phyloP scores from a whole-genome alignment of 2,888 invertebrate genomes.

The Hirtodrosophila alboralis region DNA sequence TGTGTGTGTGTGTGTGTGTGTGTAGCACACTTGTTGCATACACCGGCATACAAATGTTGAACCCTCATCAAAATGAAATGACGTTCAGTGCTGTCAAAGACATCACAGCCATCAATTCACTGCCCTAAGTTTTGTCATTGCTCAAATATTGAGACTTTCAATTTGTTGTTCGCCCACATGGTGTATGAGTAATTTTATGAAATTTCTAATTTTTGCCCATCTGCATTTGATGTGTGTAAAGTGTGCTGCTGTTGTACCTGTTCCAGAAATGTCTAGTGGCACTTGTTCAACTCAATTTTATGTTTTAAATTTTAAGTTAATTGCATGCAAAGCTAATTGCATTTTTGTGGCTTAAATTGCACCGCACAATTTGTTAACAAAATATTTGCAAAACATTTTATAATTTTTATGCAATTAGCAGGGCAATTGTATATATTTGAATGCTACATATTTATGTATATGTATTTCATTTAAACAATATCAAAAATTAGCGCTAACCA shows the following conservation, averaged over 20 bases:
- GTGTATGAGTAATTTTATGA: slow-evolving; percentile 45
- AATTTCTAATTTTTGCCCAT: slow-evolving; percentile 24
- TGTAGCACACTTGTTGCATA: slow-evolving; percentile 58
- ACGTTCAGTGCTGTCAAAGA: slow-evolving; percentile 64
- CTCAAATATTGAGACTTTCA: slow-evolving; percentile 39
- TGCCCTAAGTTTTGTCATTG: slow-evolving; percentile 36
- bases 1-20: slow-evolving; percentile 3
- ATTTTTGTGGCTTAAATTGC: slow-evolving; percentile 56
- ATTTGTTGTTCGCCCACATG: slow-evolving; percentile 37
- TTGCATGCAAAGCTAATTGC: slow-evolving; percentile 60
- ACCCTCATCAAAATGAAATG: slow-evolving; percentile 67
- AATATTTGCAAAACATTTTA: slow-evolving; percentile 52
- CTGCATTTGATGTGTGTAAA: slow-evolving; percentile 34
- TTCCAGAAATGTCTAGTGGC: slow-evolving; percentile 9
- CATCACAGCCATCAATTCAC: slow-evolving; percentile 61
- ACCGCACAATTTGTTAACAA: slow-evolving; percentile 45
- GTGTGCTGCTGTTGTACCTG: slow-evolving; percentile 13
- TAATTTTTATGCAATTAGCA: slow-evolving; percentile 58
- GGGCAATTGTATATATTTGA: slow-evolving; percentile 35
- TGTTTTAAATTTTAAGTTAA: slow-evolving; percentile 38
- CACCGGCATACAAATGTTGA: slow-evolving; percentile 37
- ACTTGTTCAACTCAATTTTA: slow-evolving; percentile 2
- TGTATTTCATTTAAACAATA: slow-evolving; percentile 16
- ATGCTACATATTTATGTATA: slow-evolving; percentile 20
- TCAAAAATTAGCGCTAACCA: slow-evolving; percentile 40